phyloP scores from a whole-genome alignment of 2,797 vertebrate species.

The Loriculus beryllinus region DNA sequence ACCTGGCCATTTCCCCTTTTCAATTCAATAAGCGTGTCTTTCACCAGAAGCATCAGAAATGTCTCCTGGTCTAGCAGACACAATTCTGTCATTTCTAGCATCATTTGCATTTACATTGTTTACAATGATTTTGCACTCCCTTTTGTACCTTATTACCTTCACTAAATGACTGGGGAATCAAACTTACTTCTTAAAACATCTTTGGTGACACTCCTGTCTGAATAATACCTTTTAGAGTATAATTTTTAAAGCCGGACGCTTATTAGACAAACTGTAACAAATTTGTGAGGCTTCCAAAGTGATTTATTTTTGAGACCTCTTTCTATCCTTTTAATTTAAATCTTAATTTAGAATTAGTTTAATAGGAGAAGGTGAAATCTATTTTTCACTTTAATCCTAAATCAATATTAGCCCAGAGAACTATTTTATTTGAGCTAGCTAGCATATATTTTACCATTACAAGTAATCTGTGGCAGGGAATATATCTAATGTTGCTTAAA shows the following conservation, averaged over 20 bases:
- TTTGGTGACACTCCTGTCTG: neutral
- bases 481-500: neutral
- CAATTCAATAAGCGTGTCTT: neutral
- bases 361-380: slow-evolving; percentile 8
- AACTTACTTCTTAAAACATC: neutral
- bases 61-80: neutral
- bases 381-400: slow-evolving; percentile 30
- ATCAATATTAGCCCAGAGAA: neutral
- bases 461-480: neutral
- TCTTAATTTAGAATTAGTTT: slow-evolving; percentile 9
- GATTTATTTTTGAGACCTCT: neutral
- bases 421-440: neutral
- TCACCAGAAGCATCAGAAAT: neutral
- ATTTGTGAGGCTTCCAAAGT: neutral
- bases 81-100: neutral
- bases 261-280: neutral
- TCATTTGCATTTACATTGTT: neutral
- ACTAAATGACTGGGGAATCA: neutral
- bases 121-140: neutral
- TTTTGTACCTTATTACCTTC: neutral
- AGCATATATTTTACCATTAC: neutral
- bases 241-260: neutral
- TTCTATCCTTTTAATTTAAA: slow-evolving; percentile 32
- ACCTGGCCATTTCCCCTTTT: neutral
- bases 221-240: neutral